Conservation (phyloP, 1,140 invertebrate genomes). For the Drosophila sp. region DNA sequence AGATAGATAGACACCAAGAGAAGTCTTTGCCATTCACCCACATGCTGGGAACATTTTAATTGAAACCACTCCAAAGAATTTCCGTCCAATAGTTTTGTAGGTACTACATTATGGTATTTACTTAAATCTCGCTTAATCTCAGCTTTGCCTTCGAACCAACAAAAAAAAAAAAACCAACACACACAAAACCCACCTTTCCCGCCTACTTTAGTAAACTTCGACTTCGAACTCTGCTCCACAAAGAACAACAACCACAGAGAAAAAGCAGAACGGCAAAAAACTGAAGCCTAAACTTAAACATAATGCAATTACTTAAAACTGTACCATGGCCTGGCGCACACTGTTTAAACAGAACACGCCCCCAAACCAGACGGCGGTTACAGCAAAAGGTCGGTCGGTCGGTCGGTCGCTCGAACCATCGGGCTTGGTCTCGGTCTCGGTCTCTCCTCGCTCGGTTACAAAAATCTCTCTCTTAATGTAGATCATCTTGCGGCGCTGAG, state of each 20-base stretch:
- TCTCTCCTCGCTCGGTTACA: conserved; percentile 22
- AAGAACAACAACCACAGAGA: conserved; percentile 15
- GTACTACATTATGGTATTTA: conserved; percentile 49
- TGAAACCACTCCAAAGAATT: not conserved
- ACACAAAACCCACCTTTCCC: conserved; percentile 42
- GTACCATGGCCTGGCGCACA: conserved; percentile 71
- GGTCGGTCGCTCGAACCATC: not conserved
- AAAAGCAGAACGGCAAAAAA: conserved; percentile 10
- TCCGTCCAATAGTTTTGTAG: not conserved
- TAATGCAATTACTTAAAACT: conserved; percentile 82
- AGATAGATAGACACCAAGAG: not conserved
- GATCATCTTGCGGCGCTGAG: conserved; percentile 78
- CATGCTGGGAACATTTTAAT: conserved; percentile 31
- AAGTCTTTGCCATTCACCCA: conserved; percentile 8
- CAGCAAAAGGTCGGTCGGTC: conserved; percentile 69
- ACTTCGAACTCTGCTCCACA: conserved; percentile 63
- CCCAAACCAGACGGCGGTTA: conserved; percentile 48
- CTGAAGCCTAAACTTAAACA: conserved; percentile 63
- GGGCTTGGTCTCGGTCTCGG: not conserved
- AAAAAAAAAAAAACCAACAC: conserved; percentile 20
- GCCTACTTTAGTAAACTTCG: conserved; percentile 67
- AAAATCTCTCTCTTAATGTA: conserved; percentile 81
- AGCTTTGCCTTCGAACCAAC: conserved; percentile 19
- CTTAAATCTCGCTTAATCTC: conserved; percentile 46
- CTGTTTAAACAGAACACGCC: conserved; percentile 75